Evolutionary conservation across 2,113 vertebrate species (phyloP), one percentile per base, ranked within the genome.

Genomic region (Coturnix japonica): DNA sequence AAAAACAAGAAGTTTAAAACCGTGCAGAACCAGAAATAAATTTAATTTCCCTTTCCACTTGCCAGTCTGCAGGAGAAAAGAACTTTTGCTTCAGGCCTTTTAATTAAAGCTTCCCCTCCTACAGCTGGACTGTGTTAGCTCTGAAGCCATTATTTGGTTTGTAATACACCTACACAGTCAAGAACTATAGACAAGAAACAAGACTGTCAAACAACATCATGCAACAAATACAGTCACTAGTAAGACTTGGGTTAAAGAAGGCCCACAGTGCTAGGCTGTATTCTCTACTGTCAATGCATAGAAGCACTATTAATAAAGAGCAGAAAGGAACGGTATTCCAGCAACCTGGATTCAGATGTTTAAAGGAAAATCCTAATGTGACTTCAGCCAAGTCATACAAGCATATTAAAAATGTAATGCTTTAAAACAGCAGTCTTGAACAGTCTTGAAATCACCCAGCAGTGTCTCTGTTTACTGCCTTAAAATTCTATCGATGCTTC

Each of bases 91-190:
- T 94, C 59, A 75, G 64, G 61, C 16, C 56, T 82, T 94, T 94
- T 77, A 95, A 95, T 96, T 90, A 91, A 87, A 94, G 20, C 67
- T 96, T 93, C 73, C 73, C 69, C 76, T 89, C 71, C 74, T 77
- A 15, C 89, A 87, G 80, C 88, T 94, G 93, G 59, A 39, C 72
- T 75, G 75, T 39, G 54, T 84, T 88, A 76, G 35, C 33, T 47
- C 43, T 81, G 71, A 71, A 82, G 43, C 47, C 0, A 3, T 15
- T 60, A 35, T 35, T 51, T 75, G 65, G 56, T 47, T 82, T 67
- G 43, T n/a, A 71, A 0, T 2, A 59, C 56, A 85, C 75, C 81
- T 82, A 53, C 6, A 44, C 41, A 73, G 75, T 35, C 79, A 90
- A 60, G 37, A 67, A 39, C 39, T 31, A 13, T 3, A 67, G 49